phyloP scores from a whole-genome alignment of 2,113 vertebrate species.

The Melanotaenia duboulayi region DNA sequence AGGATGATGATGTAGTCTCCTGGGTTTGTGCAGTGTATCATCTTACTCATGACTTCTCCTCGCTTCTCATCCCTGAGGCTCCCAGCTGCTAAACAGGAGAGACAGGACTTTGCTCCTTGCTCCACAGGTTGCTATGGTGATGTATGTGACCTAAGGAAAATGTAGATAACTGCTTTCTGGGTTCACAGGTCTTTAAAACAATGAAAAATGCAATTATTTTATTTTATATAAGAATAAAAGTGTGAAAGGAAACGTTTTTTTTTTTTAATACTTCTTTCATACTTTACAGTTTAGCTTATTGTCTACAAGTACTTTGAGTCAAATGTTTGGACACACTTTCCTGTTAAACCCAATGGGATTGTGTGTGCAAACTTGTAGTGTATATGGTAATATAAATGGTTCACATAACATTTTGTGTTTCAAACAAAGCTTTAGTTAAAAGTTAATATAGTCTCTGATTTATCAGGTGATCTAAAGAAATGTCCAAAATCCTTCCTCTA shows the following conservation, averaged over 20 bases:
- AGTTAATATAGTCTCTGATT: no score
- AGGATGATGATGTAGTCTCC: constrained; percentile 27
- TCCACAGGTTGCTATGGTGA: constrained; percentile 71
- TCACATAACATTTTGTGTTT: no score
- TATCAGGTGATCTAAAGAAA: no score
- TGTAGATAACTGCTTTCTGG: constrained; percentile 46
- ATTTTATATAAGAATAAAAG: not conserved
- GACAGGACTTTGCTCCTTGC: constrained; percentile 22
- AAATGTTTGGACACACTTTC: no score
- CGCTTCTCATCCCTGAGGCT: constrained; percentile 46
- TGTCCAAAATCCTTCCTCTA: no score
- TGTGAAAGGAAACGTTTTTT: not conserved
- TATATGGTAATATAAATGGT: no score
- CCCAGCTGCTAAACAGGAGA: constrained; percentile 40
- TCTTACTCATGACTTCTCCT: constrained; percentile 49
- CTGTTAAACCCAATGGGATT: no score
- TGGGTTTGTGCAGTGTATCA: constrained; percentile 11
- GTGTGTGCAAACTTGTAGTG: no score
- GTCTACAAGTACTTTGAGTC: no score
- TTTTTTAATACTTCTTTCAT: no score
- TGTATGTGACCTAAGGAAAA: constrained; percentile 50
- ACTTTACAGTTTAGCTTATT: no score
- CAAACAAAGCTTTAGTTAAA: no score
- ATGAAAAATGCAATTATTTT: constrained; percentile 3
- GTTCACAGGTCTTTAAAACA: constrained; percentile 29